A percentile compares a stretch with the other conserved stretches of the same genome.
phyloP scores from a whole-genome alignment of 2,113 vertebrate species.

The Monarcha castaneiventris region DNA sequence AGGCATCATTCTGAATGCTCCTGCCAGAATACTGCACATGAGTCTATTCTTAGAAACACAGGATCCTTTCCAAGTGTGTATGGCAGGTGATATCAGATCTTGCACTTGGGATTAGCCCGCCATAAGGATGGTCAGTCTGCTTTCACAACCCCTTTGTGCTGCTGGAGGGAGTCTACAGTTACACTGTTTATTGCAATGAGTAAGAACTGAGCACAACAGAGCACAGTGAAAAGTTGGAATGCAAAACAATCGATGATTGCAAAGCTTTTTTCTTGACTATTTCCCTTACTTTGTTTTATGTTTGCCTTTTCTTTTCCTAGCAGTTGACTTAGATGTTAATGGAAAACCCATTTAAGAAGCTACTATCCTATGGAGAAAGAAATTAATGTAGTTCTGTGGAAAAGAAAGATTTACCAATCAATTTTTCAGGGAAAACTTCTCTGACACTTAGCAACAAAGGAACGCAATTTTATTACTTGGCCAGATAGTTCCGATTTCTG shows the following conservation, averaged over 20 bases:
- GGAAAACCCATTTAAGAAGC: conserved; percentile 63
- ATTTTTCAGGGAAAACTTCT: conserved; percentile 66
- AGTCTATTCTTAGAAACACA: not conserved
- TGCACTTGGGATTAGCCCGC: not conserved
- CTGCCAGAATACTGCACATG: accelerated
- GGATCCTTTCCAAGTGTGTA: not conserved
- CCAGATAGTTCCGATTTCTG: conserved; percentile 70
- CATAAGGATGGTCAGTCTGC: not conserved
- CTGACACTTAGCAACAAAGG: conserved; percentile 56
- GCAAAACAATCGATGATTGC: not conserved
- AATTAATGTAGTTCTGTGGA: conserved; percentile 60
- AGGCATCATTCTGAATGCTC: not conserved
- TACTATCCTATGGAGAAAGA: conserved; percentile 59
- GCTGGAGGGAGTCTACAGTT: not conserved
- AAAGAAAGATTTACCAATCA: conserved; percentile 67
- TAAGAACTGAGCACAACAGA: not conserved
- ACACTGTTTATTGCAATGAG: accelerated
- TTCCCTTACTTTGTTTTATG: conserved; percentile 22
- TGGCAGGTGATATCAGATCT: not conserved
- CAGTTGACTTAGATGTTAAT: conserved; percentile 63
- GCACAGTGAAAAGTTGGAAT: not conserved
- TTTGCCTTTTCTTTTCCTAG: conserved; percentile 30
- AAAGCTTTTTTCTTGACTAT: not conserved
- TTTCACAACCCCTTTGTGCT: not conserved
- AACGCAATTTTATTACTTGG: conserved; percentile 73